Evolutionary conservation across 2,888 invertebrate genomes (phyloP), one percentile per base, ranked within the genome.

Genomic region (Blastobasis lacticolella): DNA sequence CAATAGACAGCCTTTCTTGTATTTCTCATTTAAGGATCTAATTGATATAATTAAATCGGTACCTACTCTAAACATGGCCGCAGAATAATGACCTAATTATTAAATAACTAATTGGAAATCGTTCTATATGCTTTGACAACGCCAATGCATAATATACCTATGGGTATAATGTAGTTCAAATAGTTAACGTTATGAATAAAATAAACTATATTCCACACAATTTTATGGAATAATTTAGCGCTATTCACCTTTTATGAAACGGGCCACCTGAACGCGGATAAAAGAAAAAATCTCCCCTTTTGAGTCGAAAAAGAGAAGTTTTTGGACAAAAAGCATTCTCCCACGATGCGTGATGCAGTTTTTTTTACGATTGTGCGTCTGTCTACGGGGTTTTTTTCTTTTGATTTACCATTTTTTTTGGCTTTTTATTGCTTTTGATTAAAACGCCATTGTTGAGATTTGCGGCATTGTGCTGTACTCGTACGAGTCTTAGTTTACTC

Each of bases 261-360:
- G 56, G 60, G 57, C 65, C 75, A 77, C 75, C 77, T 77, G 77
- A 75, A 66, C 59, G 52, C 51, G 50, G 50, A 74, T 71, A 75
- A 75, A 67, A 67, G 61, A 66, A 65, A 60, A 23, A 23, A 23
- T 23, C 55, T 63, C 65, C 69, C 75, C 77, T 71, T 69, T 68
- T 65, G 58, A 59, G 60, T 62, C 10, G 63, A 71, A 75, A 75
- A 72, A 69, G 58, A 65, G 66, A 60, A 57, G 58, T 59, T 69
- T 72, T 69, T 71, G 60, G 54, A 60, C 59, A 53, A 61, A 69
- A 75, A 76, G 72, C 71, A 66, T 57, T 70, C 72, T 77, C 77
- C 75, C 75, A 77, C 77, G 77, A 71, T 66, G 63, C 55, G 65
- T 57, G 62, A 59, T 69, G 71, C 73, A 69, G 64, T 71, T 75